Percentiles rank a stretch among this genome's conserved stretches.
phyloP scores from a whole-genome alignment of 2,888 invertebrate genomes.

The Tetropium fuscum region DNA sequence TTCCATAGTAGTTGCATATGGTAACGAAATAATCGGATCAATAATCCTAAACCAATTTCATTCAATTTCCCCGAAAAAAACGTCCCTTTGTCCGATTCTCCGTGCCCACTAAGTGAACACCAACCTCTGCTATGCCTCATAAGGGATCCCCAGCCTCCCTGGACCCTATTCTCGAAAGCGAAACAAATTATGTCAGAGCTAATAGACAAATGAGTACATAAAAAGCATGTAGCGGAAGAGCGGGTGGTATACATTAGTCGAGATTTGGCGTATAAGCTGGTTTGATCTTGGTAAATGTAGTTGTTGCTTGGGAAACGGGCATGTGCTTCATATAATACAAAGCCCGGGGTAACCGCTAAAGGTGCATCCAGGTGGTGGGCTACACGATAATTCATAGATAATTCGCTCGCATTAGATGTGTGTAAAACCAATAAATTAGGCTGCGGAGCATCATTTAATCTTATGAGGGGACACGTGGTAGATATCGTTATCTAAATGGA shows the following conservation, averaged over 20 bases:
- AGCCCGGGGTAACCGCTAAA: constrained; percentile 43
- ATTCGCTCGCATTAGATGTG: constrained; percentile 45
- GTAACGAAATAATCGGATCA: too few relatives aligned
- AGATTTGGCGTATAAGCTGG: constrained; percentile 39
- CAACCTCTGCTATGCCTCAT: constrained; percentile 3
- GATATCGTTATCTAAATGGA: constrained; percentile 11
- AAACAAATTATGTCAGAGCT: constrained; percentile 53
- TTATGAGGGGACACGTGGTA: constrained; percentile 10
- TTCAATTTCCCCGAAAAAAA: neutral
- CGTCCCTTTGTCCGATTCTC: neutral
- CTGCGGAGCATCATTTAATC: constrained; percentile 7
- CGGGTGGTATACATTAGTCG: constrained; percentile 38
- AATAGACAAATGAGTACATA: constrained; percentile 54
- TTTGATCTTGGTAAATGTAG: constrained; percentile 40
- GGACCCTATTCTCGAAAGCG: constrained; percentile 27
- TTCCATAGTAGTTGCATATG: too few relatives aligned
- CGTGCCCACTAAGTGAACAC: constrained; percentile 12
- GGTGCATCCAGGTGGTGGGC: constrained; percentile 51
- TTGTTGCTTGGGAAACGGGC: constrained; percentile 39
- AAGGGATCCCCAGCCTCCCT: neutral
- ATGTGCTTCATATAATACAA: constrained; percentile 38
- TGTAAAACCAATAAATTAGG: constrained; percentile 42
- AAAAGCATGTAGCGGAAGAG: constrained; percentile 44
- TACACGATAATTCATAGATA: constrained; percentile 51
- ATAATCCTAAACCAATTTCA: neutral